A percentile compares a stretch with the other conserved stretches of the same genome.
Conservation (phyloP, 92 coral and sea anemone species). For the Parazoanthus atlanticus region DNA sequence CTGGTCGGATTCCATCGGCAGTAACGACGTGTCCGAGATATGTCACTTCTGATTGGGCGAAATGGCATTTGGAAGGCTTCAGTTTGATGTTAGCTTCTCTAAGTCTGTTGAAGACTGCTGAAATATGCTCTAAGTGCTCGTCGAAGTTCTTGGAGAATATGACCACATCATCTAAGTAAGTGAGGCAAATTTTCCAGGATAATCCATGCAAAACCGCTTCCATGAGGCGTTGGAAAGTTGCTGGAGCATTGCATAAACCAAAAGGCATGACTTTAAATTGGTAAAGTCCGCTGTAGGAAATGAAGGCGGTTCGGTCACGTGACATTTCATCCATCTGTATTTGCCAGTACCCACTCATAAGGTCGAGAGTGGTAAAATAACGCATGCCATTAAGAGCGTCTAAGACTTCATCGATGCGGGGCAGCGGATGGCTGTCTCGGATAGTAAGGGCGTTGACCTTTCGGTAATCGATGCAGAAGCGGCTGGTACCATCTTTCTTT, state of each 20-base stretch:
- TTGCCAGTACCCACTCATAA: constrained; percentile 12
- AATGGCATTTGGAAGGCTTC: constrained; percentile 2
- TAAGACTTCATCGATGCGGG: constrained; percentile 28
- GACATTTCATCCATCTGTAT: constrained; percentile 2
- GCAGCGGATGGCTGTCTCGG: constrained; percentile 19
- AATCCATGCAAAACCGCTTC: neutral
- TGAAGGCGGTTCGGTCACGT: constrained; percentile 11
- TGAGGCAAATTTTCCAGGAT: constrained; percentile 9
- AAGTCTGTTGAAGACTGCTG: neutral
- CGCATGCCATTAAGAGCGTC: constrained; percentile 22
- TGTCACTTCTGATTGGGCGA: neutral
- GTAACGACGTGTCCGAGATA: neutral
- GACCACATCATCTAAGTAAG: neutral
- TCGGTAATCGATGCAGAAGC: constrained; percentile 31
- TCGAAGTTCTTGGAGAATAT: neutral
- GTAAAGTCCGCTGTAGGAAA: neutral
- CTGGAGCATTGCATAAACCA: neutral
- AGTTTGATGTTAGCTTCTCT: neutral
- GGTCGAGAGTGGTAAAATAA: constrained; percentile 29
- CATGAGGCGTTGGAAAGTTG: constrained; percentile 1
- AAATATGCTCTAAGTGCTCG: neutral
- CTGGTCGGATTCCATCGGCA: neutral
- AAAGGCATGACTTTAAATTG: constrained; percentile 1
- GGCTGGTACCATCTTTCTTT: constrained; percentile 33
- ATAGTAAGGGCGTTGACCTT: constrained; percentile 19